Conservation (phyloP, 2,797 vertebrate species). For the Podarcis siculus region DNA sequence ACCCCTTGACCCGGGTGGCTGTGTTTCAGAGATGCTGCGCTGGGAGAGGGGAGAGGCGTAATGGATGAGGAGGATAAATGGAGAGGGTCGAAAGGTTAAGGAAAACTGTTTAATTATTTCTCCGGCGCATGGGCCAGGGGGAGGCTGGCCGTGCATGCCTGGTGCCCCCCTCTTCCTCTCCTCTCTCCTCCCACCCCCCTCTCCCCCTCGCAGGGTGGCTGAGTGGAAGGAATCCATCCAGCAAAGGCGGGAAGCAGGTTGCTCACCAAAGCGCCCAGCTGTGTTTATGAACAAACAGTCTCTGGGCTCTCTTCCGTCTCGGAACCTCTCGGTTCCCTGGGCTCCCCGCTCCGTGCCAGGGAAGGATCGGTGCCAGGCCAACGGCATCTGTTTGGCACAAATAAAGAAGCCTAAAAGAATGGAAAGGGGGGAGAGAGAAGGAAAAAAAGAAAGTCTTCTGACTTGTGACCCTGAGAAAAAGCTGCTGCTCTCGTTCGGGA, state of each 20-base stretch:
- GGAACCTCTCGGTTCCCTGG: conserved; percentile 65
- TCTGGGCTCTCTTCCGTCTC: conserved; percentile 75
- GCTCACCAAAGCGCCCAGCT: conserved; percentile 69
- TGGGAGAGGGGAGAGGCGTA: conserved; percentile 80
- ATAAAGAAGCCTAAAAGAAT: background rate
- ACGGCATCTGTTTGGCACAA: conserved; percentile 81
- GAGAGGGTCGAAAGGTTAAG: conserved; percentile 81
- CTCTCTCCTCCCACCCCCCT: background rate
- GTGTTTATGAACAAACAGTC: conserved; percentile 79
- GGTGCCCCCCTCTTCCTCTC: conserved; percentile 51
- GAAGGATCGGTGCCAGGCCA: conserved; percentile 75
- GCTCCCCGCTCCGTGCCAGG: conserved; percentile 72
- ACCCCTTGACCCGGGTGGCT: conserved; percentile 80
- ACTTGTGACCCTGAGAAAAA: conserved; percentile 79
- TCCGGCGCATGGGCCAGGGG: conserved; percentile 75
- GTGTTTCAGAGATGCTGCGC: conserved; percentile 78
- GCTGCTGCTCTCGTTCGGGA: conserved; percentile 69
- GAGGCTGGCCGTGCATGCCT: conserved; percentile 55
- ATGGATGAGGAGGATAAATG: conserved; percentile 82
- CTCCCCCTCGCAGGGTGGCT: conserved; percentile 52
- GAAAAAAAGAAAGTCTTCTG: conserved; percentile 46
- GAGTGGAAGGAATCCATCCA: conserved; percentile 65
- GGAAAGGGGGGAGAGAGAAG: no score
- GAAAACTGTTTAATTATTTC: conserved; percentile 87
- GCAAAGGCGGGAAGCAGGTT: conserved; percentile 71